phyloP scores from a whole-genome alignment of 2,113 vertebrate species.

The Anolis carolinensis region DNA sequence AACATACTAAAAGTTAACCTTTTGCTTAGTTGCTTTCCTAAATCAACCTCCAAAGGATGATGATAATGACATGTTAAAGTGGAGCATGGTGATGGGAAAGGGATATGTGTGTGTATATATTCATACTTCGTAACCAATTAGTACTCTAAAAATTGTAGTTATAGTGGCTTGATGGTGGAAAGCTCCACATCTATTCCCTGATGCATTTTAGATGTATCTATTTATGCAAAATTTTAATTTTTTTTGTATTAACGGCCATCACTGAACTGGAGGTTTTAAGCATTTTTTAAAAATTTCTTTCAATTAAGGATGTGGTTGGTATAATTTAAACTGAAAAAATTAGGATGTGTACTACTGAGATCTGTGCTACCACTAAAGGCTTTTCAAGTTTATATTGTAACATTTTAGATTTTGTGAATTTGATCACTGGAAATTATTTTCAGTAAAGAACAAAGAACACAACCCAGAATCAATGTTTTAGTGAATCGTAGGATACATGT shows the following conservation, averaged over 20 bases:
- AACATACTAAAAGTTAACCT: neutral
- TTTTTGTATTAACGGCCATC: neutral
- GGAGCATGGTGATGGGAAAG: neutral
- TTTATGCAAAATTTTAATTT: neutral
- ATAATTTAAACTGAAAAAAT: no score
- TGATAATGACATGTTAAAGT: neutral
- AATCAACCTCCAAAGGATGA: neutral
- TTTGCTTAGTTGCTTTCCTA: neutral
- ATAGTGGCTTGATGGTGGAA: neutral
- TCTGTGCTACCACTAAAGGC: neutral
- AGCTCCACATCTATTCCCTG: neutral
- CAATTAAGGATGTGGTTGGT: neutral
- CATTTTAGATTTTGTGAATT: neutral
- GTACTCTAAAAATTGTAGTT: neutral
- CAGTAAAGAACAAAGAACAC: neutral
- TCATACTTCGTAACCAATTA: fast-evolving
- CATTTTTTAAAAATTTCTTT: neutral
- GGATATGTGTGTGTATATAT: neutral
- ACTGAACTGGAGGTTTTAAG: neutral
- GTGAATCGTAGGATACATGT: neutral
- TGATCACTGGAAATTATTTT: constrained; percentile 11
- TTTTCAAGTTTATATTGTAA: constrained; percentile 2
- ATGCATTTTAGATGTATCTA: neutral
- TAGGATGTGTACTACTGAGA: neutral
- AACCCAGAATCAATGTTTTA: neutral